Evolutionary conservation across 2,113 vertebrate species (phyloP), one percentile per base, ranked within the genome.

Genomic region (Caranx melampygus): DNA sequence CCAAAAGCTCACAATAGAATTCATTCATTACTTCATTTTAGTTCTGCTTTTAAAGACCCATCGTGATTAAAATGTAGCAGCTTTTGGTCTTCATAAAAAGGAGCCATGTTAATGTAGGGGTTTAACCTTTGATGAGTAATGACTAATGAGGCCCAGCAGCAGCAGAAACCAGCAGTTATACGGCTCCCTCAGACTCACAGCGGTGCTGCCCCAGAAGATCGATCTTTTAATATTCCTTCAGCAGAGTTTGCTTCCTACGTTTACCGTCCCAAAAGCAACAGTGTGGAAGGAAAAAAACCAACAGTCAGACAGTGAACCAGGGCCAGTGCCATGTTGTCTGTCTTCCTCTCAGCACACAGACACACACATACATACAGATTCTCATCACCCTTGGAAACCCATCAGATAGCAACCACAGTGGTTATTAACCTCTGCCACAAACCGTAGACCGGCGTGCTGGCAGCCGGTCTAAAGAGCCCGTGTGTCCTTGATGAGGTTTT

Each of bases 341-440:
- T 67, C 49, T 55, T 8, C n/a, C 18, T 45, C 44, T 21, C 21
- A 26, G 26, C 26, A 26, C 26, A 26, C 26, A 26, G 26, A 26
- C 26, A 26, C 26, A 1, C 26, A 26, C 26, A 26, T 26, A 26
- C 26, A 26, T 77, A 34, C 12, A 54, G 49, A 79, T 78, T 70
- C 54, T 21, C 79, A 65, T 75, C 66, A 51, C 59, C 72, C 54
- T 72, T 58, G 76, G 86, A 75, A 82, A 85, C 45, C 75, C 78
- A 82, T 81, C 75, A 87, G 59, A 82, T 40, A 45, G 58, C 15
- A 35, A 65, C 77, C 78, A 67, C 76, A 76, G 62, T 71, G 78
- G 81, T 85, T 86, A 87, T 87, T 84, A 87, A 78, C 83, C 75
- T 82, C 67, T 65, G 83, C 87, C 85, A 82, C 84, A 84, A 79